Evolutionary conservation across 2,113 vertebrate species (phyloP).

Genomic region (Crotalus tigris): DNA sequence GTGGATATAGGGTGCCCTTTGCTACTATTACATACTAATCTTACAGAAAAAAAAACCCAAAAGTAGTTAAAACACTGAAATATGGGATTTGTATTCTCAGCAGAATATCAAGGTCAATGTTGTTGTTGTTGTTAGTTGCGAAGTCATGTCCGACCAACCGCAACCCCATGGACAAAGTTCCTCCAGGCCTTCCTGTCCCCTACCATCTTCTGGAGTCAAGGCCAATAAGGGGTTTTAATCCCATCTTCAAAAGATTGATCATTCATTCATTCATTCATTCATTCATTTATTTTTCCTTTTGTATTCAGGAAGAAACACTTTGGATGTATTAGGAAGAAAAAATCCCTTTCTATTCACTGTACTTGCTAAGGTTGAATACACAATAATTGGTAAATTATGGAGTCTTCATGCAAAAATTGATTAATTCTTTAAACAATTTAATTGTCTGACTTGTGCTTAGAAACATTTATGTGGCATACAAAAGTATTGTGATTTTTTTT

Average conservation of each 20-base stretch:
- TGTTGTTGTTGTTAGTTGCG: too few relatives aligned
- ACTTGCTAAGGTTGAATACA: not conserved
- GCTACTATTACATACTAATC: not conserved
- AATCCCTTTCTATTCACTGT: not conserved
- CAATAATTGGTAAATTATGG: not conserved
- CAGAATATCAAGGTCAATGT: not conserved
- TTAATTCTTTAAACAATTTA: not conserved
- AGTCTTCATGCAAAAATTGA: not conserved
- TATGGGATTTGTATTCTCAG: constrained; percentile 15
- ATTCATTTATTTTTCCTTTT: not conserved
- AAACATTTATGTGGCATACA: not conserved
- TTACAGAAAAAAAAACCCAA: constrained; percentile 34
- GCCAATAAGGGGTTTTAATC: not conserved
- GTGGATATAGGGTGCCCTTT: not conserved
- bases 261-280: not conserved
- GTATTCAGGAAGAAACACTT: not conserved
- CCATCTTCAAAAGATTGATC: not conserved
- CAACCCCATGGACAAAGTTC: too few relatives aligned
- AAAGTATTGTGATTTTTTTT: not conserved
- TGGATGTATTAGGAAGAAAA: not conserved
- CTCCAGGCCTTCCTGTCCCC: too few relatives aligned
- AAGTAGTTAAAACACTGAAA: constrained; percentile 24
- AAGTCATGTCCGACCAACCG: too few relatives aligned
- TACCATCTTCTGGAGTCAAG: too few relatives aligned
- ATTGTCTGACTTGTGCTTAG: not conserved